Conservation (phyloP, 2,888 invertebrate species). For the Aporophyla lueneburgensis region DNA sequence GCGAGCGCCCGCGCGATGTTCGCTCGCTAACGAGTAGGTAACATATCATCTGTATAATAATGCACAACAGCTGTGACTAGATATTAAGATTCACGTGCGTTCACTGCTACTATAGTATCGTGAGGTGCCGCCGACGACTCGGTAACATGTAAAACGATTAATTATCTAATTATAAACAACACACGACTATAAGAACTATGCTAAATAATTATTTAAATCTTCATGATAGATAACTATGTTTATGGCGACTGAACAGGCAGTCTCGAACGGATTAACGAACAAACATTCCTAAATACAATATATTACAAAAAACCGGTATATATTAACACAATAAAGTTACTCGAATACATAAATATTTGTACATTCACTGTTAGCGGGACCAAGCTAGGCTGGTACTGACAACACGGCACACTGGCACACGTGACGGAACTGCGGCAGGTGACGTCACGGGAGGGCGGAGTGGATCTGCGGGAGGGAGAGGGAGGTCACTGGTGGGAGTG, state of each 20-base stretch:
- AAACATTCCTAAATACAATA: slow-evolving; percentile 70
- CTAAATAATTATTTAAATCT: slow-evolving; percentile 69
- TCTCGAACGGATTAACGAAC: slow-evolving; percentile 60
- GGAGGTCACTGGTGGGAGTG: slow-evolving; percentile 33
- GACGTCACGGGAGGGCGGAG: slow-evolving; percentile 62
- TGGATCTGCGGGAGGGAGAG: slow-evolving; percentile 70
- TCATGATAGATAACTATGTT: slow-evolving; percentile 62
- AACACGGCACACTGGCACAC: slow-evolving; percentile 32
- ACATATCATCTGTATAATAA: slow-evolving; percentile 66
- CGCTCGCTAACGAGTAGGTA: slow-evolving; percentile 55
- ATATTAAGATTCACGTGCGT: slow-evolving; percentile 80
- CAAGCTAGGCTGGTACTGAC: slow-evolving; percentile 43
- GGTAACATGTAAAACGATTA: slow-evolving; percentile 68
- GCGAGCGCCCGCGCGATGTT: slow-evolving; percentile 22
- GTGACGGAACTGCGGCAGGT: slow-evolving; percentile 12
- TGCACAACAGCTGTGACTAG: slow-evolving; percentile 87
- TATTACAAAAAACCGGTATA: slow-evolving; percentile 67
- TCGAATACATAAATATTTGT: slow-evolving; percentile 73
- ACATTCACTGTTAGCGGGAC: slow-evolving; percentile 69
- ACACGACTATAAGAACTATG: slow-evolving; percentile 72
- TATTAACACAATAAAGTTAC: slow-evolving; percentile 71
- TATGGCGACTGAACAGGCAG: slow-evolving; percentile 59
- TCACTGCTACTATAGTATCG: slow-evolving; percentile 65
- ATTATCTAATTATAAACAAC: slow-evolving; percentile 71
- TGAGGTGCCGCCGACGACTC: slow-evolving; percentile 68